phyloP scores from a whole-genome alignment of 2,888 invertebrate genomes.

The Bimastos eiseni region DNA sequence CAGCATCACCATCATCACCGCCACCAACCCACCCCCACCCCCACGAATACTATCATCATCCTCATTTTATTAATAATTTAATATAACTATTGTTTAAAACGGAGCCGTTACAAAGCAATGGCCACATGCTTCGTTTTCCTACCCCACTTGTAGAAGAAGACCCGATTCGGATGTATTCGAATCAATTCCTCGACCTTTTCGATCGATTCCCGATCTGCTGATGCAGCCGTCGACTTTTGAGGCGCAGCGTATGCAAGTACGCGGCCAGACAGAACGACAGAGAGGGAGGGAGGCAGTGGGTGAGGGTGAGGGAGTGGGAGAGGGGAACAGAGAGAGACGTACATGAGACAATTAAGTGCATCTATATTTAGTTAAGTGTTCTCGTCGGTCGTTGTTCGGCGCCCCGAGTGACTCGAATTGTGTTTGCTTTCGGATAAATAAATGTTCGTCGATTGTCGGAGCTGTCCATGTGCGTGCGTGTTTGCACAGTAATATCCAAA shows the following conservation, averaged over 20 bases:
- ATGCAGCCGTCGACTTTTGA: background rate
- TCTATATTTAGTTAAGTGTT: slow-evolving; percentile 13
- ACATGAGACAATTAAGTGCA: background rate
- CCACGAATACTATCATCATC: too few relatives aligned
- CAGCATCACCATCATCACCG: too few relatives aligned
- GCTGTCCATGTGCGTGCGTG: too few relatives aligned
- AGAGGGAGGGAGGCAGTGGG: too few relatives aligned
- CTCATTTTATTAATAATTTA: too few relatives aligned
- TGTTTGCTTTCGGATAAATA: slow-evolving; percentile 9
- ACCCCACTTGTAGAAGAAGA: background rate
- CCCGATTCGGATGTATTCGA: background rate
- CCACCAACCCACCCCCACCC: too few relatives aligned
- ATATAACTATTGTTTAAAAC: background rate
- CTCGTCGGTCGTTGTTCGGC: background rate
- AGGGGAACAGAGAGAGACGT: background rate
- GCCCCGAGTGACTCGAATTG: background rate
- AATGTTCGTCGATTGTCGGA: background rate
- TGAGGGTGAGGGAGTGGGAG: background rate
- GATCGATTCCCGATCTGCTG: slow-evolving; percentile 1
- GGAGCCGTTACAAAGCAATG: background rate
- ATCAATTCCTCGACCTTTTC: background rate
- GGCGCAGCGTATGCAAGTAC: too few relatives aligned
- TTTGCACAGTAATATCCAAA: slow-evolving; percentile 1
- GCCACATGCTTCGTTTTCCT: background rate
- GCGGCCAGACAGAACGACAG: too few relatives aligned